Conservation (phyloP, 2,888 invertebrate species). For the Chirona hameri region DNA sequence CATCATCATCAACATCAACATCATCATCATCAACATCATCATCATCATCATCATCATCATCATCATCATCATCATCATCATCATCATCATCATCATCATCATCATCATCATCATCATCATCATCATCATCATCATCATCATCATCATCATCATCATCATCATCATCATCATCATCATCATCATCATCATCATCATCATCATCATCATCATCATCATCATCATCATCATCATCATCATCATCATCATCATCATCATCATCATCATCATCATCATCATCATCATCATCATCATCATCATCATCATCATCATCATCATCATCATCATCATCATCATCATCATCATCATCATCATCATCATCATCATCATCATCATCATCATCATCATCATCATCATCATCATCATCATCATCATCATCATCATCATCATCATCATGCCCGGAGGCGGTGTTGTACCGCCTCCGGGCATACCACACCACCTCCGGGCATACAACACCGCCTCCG, state of each 20-base stretch:
- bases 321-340: slow-evolving; percentile 10
- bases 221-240: slow-evolving; percentile 7
- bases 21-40: no score
- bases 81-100: neutral
- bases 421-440: slow-evolving; percentile 22
- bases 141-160: slow-evolving; percentile 22
- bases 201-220: slow-evolving; percentile 22
- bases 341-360: slow-evolving; percentile 22
- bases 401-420: slow-evolving; percentile 22
- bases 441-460: no score
- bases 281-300: slow-evolving; percentile 6
- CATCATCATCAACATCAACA: no score
- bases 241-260: neutral
- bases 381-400: slow-evolving; percentile 22
- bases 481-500: no score
- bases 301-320: slow-evolving; percentile 4
- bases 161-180: slow-evolving; percentile 22
- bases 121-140: slow-evolving; percentile 22
- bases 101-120: neutral
- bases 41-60: slow-evolving; percentile 14
- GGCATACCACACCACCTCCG: no score
- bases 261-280: no score
- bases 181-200: slow-evolving; percentile 22
- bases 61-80: slow-evolving; percentile 9
- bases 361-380: slow-evolving; percentile 22